Evolutionary conservation across 2,113 vertebrate genomes (phyloP), one percentile per base, ranked within the genome.

Genomic region (Semnornis frantzii): DNA sequence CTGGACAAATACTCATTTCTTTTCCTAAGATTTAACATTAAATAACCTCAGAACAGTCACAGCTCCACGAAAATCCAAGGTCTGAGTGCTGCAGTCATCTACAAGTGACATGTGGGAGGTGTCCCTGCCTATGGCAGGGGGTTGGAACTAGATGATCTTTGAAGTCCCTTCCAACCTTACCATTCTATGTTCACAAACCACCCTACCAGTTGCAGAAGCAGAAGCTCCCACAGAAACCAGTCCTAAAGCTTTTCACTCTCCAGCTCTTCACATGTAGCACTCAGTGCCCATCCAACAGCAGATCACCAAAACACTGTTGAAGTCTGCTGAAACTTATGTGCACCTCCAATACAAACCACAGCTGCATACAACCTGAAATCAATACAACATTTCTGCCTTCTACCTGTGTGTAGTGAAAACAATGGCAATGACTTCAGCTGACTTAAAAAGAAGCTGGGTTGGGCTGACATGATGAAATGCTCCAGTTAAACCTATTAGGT

Each of bases 391-490:
- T 15, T 24, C 48, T 76, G 50, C 20, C 55, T 82, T 39, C 59
- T 79, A 15, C 55, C 34, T 33, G 46, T 39, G 46, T 71, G 70
- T 39, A 28, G 23, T 74, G 48, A 81, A 74, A 93, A 70, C 75
- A 81, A 46, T 57, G 44, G 11, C 55, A 84, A 21, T 33, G 76
- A 55, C 85, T 84, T 70, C 50, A 63, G 28, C 30, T 85, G 16
- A 9, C 59, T 91, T 63, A 31, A 84, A 66, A 90, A 75, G 74
- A 82, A 25, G 66, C 52, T 66, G 78, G 48, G 82, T 63, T 82
- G 72, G 60, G 89, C 64, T 54, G 23, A 60, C 0, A 2, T 96
- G 89, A 68, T 63, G 92, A 92, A 96, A 96, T 31, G 73, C n/a
- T 82, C 66, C 37, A 50, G 84, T 92, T 91, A 85, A 81, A 84